Evolutionary conservation across 2,797 vertebrate species (phyloP).

Genomic region (Dendrocincla fuliginosa): DNA sequence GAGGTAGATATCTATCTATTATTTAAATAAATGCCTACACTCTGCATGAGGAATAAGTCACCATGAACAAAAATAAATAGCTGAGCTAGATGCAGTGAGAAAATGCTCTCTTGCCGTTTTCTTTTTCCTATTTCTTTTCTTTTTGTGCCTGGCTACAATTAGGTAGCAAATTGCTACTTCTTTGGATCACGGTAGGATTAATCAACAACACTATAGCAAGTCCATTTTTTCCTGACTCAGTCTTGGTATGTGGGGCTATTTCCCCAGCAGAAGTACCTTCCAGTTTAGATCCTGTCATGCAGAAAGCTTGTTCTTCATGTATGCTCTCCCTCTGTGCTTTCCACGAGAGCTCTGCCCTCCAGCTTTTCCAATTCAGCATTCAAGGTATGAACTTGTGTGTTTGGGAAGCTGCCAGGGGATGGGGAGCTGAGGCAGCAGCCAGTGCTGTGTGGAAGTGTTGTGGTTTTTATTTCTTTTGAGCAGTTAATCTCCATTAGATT

Average conservation of each 20-base stretch:
- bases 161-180: conserved; percentile 3
- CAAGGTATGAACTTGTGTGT: conserved; percentile 20
- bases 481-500: conserved; percentile 67
- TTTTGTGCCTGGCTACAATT: not conserved
- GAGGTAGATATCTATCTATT: conserved; percentile 12
- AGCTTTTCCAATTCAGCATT: conserved; percentile 67
- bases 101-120: not conserved
- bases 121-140: not conserved
- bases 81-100: not conserved
- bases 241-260: conserved; percentile 28
- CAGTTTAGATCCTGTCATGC: conserved; percentile 45
- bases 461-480: conserved; percentile 49
- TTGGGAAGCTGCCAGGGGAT: conserved; percentile 55
- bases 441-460: not conserved
- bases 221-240: not conserved
- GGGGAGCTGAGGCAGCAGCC: conserved; percentile 43
- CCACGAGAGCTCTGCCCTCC: conserved; percentile 15
- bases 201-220: not conserved
- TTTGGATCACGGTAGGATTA: conserved; percentile 3
- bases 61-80: not conserved
- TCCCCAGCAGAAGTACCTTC: conserved; percentile 48
- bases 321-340: conserved; percentile 54
- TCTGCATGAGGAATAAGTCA: not conserved
- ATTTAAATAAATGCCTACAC: conserved; percentile 17
- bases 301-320: conserved; percentile 51